Evolutionary conservation across 2,113 vertebrate genomes (phyloP).

Genomic region (Perca schrenkii): DNA sequence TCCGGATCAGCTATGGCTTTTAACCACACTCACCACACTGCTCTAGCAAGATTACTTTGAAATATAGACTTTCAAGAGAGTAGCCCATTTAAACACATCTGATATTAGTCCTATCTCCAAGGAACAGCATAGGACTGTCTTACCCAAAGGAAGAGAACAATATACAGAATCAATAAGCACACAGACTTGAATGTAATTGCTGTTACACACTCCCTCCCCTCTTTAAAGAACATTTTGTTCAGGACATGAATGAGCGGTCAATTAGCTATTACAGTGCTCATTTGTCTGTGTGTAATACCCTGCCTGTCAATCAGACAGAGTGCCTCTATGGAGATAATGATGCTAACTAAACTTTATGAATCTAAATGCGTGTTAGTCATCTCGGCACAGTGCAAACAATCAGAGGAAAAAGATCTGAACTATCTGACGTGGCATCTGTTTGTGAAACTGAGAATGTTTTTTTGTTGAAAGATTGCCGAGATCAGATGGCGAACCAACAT

Average conservation of each 20-base stretch:
- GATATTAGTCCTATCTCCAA: slow-evolving; percentile 60
- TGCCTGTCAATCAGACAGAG: slow-evolving; percentile 61
- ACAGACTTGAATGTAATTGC: slow-evolving; percentile 60
- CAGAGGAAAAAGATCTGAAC: slow-evolving; percentile 12
- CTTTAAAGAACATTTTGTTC: slow-evolving; percentile 71
- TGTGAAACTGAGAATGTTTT: slow-evolving; percentile 59
- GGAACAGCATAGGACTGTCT: slow-evolving; percentile 51
- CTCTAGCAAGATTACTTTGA: slow-evolving; percentile 66
- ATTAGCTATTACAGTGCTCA: slow-evolving; percentile 70
- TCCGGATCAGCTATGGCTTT: slow-evolving; percentile 69
- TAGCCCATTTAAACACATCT: slow-evolving; percentile 48
- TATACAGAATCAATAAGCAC: slow-evolving; percentile 56
- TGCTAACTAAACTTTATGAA: slow-evolving; percentile 37
- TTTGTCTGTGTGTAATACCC: slow-evolving; percentile 66
- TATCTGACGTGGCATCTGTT: slow-evolving; percentile 57
- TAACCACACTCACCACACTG: slow-evolving; percentile 51
- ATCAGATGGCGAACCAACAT: slow-evolving; percentile 67
- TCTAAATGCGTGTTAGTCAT: not conserved
- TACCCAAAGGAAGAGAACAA: slow-evolving; percentile 43
- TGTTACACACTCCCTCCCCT: slow-evolving; percentile 44
- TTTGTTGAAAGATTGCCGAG: slow-evolving; percentile 54
- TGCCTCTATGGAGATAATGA: slow-evolving; percentile 42
- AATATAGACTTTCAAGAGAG: slow-evolving; percentile 58
- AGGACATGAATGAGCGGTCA: slow-evolving; percentile 69
- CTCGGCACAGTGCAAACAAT: slow-evolving; percentile 15